Conservation (phyloP, 2,113 vertebrate genomes). For the Clarias magur region DNA sequence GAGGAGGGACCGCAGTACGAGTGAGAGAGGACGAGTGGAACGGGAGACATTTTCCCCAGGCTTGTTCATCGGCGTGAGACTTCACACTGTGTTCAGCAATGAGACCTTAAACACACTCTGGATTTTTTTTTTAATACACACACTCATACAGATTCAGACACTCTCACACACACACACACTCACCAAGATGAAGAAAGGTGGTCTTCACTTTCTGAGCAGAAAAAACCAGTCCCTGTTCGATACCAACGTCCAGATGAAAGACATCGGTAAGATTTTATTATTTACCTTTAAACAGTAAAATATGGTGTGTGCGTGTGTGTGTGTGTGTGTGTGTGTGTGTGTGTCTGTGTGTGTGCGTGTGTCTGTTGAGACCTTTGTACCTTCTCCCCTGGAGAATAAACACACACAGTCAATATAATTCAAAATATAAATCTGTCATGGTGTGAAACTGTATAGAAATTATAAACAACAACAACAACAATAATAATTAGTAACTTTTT, state of each 20-base stretch:
- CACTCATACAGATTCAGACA: slow-evolving; percentile 16
- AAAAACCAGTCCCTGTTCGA: slow-evolving; percentile 71
- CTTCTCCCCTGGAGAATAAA: not conserved
- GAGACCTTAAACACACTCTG: not conserved
- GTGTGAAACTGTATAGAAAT: not conserved
- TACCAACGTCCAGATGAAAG: slow-evolving; percentile 66
- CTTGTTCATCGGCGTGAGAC: not conserved
- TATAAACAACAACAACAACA: not conserved
- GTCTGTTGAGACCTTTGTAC: slow-evolving; percentile 5
- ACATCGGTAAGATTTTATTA: slow-evolving; percentile 68
- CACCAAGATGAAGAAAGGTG: slow-evolving; percentile 67
- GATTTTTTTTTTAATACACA: not conserved
- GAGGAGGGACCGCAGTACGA: slow-evolving; percentile 23
- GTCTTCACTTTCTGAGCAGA: slow-evolving; percentile 64
- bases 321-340: not conserved
- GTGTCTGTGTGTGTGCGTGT: not conserved
- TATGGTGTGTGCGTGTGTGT: not conserved
- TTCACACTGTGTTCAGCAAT: not conserved
- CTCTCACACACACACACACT: not conserved
- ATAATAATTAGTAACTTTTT: not conserved
- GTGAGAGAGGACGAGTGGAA: not conserved
- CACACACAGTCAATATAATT: not conserved
- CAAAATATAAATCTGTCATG: not conserved
- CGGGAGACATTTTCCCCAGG: not conserved
- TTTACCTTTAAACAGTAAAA: not conserved